These are phyloP conservation scores for Periophthalmus modestus DNA, from an alignment of 2,113 vertebrate species.

Conservation along the genomic window DNA sequence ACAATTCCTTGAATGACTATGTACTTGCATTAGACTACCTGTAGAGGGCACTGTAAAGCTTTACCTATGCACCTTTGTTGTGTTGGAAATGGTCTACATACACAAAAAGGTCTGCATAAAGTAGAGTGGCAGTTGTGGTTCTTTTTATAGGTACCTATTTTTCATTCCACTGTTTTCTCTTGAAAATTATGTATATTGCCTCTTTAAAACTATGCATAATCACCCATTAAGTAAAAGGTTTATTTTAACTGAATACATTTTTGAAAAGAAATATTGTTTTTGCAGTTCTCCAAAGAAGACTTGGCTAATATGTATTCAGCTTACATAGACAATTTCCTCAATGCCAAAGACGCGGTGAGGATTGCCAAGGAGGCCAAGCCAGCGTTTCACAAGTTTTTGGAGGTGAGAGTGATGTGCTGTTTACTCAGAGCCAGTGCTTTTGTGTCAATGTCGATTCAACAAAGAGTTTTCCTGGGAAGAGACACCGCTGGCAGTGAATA, in stretches of 20 bases:
- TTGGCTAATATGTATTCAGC: slow-evolving; percentile 96
- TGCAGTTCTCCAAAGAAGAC: slow-evolving; percentile 95
- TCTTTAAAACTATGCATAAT: not conserved
- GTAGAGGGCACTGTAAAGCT: not conserved
- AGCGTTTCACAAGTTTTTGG: slow-evolving; percentile 96
- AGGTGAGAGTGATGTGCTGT: slow-evolving; percentile 76
- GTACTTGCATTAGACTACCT: not conserved
- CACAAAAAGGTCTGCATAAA: not conserved
- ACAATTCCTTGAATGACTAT: not conserved
- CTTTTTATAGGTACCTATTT: not conserved
- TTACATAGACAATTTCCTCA: slow-evolving; percentile 98
- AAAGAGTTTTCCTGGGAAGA: not conserved
- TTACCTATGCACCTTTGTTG: not conserved
- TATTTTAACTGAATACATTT: not conserved
- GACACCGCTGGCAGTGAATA: not conserved
- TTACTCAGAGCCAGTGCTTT: not conserved
- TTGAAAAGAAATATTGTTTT: not conserved
- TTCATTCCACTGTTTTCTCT: not conserved
- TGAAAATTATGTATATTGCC: not conserved
- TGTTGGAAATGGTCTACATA: not conserved
- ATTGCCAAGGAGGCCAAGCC: slow-evolving; percentile 95
- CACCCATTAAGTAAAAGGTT: not conserved
- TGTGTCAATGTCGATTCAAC: slow-evolving; percentile 1
- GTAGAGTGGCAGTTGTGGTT: too few relatives aligned
- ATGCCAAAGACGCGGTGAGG: slow-evolving; percentile 94